These are phyloP conservation scores for Agonopterix subpropinquella DNA, from an alignment of 2,888 invertebrate genomes.

Conservation along the genomic window DNA sequence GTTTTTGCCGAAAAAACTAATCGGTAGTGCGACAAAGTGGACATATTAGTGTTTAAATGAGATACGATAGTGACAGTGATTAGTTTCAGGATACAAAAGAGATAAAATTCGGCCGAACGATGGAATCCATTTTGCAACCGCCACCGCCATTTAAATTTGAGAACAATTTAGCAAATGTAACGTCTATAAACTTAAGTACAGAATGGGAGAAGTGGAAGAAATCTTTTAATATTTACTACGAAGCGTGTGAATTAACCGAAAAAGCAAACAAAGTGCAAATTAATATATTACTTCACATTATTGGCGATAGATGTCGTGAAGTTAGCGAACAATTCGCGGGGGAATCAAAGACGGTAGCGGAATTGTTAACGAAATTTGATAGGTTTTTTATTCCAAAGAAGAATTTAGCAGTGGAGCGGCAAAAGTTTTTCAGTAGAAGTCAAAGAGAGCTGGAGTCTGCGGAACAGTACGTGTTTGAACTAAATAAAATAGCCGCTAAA, in stretches of 20 bases:
- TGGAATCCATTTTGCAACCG: not conserved
- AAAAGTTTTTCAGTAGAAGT: constrained; percentile 14
- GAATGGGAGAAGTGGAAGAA: constrained; percentile 5
- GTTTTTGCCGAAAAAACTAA: too few relatives aligned
- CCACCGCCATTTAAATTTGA: constrained; percentile 4
- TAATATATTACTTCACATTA: constrained; percentile 12
- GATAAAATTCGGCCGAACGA: too few relatives aligned
- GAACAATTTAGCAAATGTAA: constrained; percentile 3
- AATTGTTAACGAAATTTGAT: constrained; percentile 12
- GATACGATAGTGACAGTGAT: too few relatives aligned
- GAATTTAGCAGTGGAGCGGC: constrained; percentile 15
- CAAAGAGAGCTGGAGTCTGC: constrained; percentile 12
- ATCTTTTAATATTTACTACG: constrained; percentile 8
- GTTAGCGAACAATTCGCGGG: constrained; percentile 9
- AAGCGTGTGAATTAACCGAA: constrained; percentile 11
- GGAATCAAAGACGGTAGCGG: constrained; percentile 3
- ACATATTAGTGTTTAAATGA: too few relatives aligned
- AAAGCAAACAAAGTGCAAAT: constrained; percentile 9
- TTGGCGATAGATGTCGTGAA: constrained; percentile 13
- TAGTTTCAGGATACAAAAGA: too few relatives aligned
- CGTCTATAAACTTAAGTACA: constrained; percentile 5
- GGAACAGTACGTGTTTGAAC: constrained; percentile 15
- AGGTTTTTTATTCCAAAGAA: constrained; percentile 12
- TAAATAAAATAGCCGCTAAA: constrained; percentile 13
- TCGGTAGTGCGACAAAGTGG: too few relatives aligned